Percentiles rank a stretch among this genome's conserved stretches.
phyloP scores from a whole-genome alignment of 2,113 vertebrate species.

The Labeo rohita region DNA sequence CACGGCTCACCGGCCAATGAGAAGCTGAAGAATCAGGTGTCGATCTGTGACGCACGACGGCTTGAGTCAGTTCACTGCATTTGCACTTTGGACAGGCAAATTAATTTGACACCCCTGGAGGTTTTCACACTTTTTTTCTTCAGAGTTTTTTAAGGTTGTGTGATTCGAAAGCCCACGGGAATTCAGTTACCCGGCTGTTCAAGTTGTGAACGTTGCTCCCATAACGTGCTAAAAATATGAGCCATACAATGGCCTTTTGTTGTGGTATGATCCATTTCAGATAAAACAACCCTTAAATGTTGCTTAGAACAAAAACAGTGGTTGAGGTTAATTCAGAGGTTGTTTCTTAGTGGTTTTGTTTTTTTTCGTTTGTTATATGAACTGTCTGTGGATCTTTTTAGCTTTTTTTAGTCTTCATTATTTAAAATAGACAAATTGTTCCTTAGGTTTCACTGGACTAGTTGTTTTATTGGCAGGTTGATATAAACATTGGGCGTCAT shows the following conservation, averaged over 20 bases:
- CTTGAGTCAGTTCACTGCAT: background rate
- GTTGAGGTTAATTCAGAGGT: background rate
- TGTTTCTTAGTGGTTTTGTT: background rate
- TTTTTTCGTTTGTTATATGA: background rate
- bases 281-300: background rate
- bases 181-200: background rate
- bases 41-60: background rate
- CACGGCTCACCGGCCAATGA: background rate
- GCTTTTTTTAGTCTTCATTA: background rate
- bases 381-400: background rate
- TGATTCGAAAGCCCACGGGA: background rate
- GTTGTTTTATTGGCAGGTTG: background rate
- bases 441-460: background rate
- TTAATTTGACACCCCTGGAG: conserved; percentile 2
- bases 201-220: background rate
- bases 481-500: background rate
- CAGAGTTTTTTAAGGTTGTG: background rate
- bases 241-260: background rate
- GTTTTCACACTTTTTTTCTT: conserved; percentile 15
- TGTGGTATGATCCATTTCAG: background rate
- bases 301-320: background rate
- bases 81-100: background rate
- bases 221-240: background rate
- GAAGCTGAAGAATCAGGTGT: background rate
- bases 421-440: background rate